These are phyloP conservation scores for Scaptomyza tumidula DNA, from an alignment of 2,888 invertebrate genomes.

Conservation along the genomic window DNA sequence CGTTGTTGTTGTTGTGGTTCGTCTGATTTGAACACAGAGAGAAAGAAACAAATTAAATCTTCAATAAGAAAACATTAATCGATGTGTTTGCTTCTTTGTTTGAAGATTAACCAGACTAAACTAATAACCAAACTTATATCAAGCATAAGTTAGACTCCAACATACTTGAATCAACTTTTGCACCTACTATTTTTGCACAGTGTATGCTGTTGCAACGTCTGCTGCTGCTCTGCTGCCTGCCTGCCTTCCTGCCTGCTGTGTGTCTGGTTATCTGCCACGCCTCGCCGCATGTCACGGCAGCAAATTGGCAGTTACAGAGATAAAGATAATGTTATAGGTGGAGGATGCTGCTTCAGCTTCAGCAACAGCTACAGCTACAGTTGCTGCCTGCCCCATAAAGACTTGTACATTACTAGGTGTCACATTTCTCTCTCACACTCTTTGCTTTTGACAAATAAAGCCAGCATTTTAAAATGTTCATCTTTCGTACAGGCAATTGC, in stretches of 20 bases:
- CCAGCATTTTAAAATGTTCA: conserved; percentile 55
- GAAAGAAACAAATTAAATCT: neutral
- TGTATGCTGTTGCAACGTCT: neutral
- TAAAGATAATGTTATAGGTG: conserved; percentile 75
- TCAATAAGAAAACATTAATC: no score
- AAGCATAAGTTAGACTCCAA: no score
- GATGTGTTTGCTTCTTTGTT: no score
- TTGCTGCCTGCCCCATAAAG: conserved; percentile 55
- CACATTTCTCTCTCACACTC: conserved; percentile 59
- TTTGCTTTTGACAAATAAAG: conserved; percentile 62
- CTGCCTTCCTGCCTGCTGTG: conserved; percentile 4
- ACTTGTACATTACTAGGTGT: conserved; percentile 73
- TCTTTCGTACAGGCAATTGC: neutral
- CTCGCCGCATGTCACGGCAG: conserved; percentile 53
- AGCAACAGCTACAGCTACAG: no score
- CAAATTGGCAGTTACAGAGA: conserved; percentile 79
- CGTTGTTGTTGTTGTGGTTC: neutral
- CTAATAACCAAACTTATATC: no score
- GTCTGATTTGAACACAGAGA: neutral
- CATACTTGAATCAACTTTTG: no score
- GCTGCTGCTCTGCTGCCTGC: conserved; percentile 5
- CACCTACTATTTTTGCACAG: neutral
- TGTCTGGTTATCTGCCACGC: conserved; percentile 57
- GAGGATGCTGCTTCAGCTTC: conserved; percentile 15
- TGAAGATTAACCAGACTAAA: no score